Evolutionary conservation across 2,888 invertebrate genomes (phyloP).

Genomic region (Drosophila koepferae): DNA sequence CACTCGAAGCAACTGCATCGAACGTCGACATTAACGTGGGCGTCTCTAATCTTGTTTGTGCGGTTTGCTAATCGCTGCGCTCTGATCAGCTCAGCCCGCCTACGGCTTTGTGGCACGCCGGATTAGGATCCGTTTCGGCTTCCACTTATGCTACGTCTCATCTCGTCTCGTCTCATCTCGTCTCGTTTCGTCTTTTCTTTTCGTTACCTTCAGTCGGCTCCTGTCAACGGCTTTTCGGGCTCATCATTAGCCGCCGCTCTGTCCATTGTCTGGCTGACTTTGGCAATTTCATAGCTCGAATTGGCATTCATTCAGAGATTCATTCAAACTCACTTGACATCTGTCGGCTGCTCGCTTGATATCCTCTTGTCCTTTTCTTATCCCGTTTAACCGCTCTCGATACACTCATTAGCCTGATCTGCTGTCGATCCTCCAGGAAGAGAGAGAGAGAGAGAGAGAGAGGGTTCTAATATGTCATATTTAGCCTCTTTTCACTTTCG

Average conservation of each 20-base stretch:
- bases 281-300: slow-evolving; percentile 7
- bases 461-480: not conserved
- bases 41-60: slow-evolving; percentile 68
- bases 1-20: slow-evolving; percentile 38
- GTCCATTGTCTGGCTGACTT: slow-evolving; percentile 29
- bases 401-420: not conserved
- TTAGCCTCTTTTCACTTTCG: slow-evolving; percentile 1
- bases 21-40: slow-evolving; percentile 14
- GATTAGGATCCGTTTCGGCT: not conserved
- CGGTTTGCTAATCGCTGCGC: slow-evolving; percentile 57
- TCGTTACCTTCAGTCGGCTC: not conserved
- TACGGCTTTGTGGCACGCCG: not conserved
- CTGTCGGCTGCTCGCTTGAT: slow-evolving; percentile 20
- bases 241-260: slow-evolving; percentile 28
- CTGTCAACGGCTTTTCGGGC: slow-evolving; percentile 28
- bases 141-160: not conserved
- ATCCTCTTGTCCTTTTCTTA: slow-evolving; percentile 11
- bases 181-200: not conserved
- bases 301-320: slow-evolving; percentile 18
- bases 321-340: slow-evolving; percentile 41
- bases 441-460: too few species aligned
- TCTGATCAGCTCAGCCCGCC: slow-evolving; percentile 48
- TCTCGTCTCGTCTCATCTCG: not conserved
- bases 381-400: not conserved
- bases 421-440: not conserved